phyloP scores from a whole-genome alignment of 1,140 invertebrate species.

The Neodiprion lecontei region DNA sequence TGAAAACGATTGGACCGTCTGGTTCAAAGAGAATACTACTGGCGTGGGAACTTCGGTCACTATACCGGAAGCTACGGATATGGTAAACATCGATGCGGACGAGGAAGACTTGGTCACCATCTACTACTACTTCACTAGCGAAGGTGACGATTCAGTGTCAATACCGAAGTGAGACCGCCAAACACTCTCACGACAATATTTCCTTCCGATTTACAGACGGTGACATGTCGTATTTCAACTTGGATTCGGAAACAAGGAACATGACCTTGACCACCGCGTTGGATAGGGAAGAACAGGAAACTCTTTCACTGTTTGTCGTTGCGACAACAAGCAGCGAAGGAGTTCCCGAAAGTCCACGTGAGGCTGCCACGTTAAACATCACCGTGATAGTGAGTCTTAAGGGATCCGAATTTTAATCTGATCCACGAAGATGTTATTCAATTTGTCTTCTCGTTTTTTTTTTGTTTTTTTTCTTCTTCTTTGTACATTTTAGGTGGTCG shows the following conservation, averaged over 20 bases:
- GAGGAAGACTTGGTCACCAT: conserved; percentile 46
- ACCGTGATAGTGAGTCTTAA: conserved; percentile 50
- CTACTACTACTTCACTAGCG: conserved; percentile 55
- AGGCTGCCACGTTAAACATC: conserved; percentile 52
- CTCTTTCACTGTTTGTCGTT: conserved; percentile 46
- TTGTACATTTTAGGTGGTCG: conserved; percentile 52
- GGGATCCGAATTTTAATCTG: neutral
- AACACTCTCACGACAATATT: neutral
- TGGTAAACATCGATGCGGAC: conserved; percentile 50
- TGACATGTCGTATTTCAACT: conserved; percentile 51
- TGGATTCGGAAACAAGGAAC: conserved; percentile 48
- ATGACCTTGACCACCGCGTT: conserved; percentile 49
- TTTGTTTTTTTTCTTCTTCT: conserved; percentile 16
- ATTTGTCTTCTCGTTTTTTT: conserved; percentile 21
- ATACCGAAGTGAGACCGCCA: neutral
- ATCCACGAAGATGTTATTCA: conserved; percentile 16
- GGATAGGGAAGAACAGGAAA: conserved; percentile 48
- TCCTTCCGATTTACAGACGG: conserved; percentile 42
- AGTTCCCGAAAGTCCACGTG: conserved; percentile 28
- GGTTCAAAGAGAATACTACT: conserved; percentile 53
- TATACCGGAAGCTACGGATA: conserved; percentile 55
- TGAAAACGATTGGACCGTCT: conserved; percentile 28
- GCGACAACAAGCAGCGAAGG: conserved; percentile 52
- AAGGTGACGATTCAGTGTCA: conserved; percentile 43
- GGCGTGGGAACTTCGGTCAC: conserved; percentile 45